Evolutionary conservation across 2,888 invertebrate species (phyloP), one percentile per base, ranked within the genome.

Genomic region (Pharmacophagus antenor): DNA sequence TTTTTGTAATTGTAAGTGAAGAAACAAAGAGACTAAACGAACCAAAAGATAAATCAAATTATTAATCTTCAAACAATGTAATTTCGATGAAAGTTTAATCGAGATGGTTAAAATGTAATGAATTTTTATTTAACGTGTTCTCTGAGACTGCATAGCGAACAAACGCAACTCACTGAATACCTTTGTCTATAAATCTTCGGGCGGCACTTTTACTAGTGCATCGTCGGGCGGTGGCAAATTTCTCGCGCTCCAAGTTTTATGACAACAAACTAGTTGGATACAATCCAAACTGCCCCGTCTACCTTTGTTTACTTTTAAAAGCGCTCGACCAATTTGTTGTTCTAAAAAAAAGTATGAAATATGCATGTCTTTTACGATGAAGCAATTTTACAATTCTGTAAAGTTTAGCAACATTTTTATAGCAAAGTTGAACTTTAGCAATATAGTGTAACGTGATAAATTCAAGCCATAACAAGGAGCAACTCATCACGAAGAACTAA

Each of bases 181-280:
- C 42, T 49, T 42, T 41, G 42, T 42, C 42, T 6, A 50, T 56
- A 56, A 56, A 50, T 48, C 48, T 37, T 22, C 31, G 23, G 22
- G 23, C 37, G 48, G 21, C 23, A 18, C 12, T 41, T 56, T 49
- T 49, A 25, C 41, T 48, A 31, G 31, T 31, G 31, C 31, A 31
- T 50, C 21, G 50, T 18, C 47, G 47, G 49, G 41, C 25, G 49
- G 18, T 42, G 50, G 49, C 42, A 44, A 56, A 50, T 56, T 56
- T 49, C 42, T 56, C 49, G 15, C 21, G 20, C 42, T 56, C 18
- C 18, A 54, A 56, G 42, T 56, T 50, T 50, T 50, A 56, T 44
- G 27, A 56, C 42, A 20, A 50, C 50, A 56, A 50, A 56, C 56
- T 10, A 56, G 42, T 56, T 50, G 27, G 27, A 50, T 44, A 27